phyloP scores from a whole-genome alignment of 1,140 invertebrate species.

The Solenopsis fugax region DNA sequence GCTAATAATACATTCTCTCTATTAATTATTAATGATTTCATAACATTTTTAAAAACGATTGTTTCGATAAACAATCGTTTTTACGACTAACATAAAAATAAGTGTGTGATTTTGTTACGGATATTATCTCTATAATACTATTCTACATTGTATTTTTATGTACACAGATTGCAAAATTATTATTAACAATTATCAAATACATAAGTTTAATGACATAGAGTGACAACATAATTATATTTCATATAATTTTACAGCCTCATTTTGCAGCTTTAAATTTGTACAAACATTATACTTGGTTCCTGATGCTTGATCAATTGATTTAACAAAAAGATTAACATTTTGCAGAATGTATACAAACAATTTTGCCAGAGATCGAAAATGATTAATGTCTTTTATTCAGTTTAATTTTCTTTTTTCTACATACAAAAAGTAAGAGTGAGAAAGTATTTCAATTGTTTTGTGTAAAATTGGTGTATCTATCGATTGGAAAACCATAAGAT shows the following conservation, averaged over 20 bases:
- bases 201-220: not conserved
- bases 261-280: constrained; percentile 2
- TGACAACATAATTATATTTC: not conserved
- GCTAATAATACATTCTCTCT: no score
- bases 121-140: not conserved
- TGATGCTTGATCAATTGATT: constrained; percentile 5
- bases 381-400: not conserved
- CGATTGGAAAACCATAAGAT: not conserved
- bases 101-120: no score
- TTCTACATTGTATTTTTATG: not conserved
- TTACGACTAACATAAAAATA: no score
- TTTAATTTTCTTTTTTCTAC: not conserved
- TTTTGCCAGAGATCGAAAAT: not conserved
- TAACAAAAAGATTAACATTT: constrained; percentile 2
- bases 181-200: not conserved
- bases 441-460: not conserved
- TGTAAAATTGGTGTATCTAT: not conserved
- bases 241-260: not conserved
- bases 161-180: not conserved
- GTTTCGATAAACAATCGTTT: no score
- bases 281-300: not conserved
- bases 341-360: not conserved
- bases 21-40: no score
- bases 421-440: not conserved
- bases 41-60: no score